Evolutionary conservation across 2,888 invertebrate species (phyloP).

Genomic region (Andrena marginata): DNA sequence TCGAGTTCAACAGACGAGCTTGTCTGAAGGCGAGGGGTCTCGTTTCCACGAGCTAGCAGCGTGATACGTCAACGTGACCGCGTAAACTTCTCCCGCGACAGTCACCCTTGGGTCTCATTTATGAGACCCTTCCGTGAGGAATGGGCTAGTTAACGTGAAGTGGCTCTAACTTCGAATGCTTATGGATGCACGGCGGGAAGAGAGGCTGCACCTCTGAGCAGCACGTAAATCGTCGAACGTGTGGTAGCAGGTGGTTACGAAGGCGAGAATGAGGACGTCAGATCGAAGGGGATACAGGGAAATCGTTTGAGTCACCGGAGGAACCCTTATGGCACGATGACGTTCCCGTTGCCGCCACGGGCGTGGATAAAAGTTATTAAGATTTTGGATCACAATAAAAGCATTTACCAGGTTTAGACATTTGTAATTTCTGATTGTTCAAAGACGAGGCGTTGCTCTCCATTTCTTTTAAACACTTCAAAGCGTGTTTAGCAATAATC

Average conservation of each 20-base stretch:
- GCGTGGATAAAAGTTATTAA: no score
- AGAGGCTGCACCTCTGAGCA: slow-evolving; percentile 6
- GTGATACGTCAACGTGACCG: slow-evolving; percentile 23
- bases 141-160: slow-evolving; percentile 65
- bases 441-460: no score
- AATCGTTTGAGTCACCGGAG: neutral
- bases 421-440: no score
- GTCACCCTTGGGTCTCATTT: slow-evolving; percentile 61
- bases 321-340: neutral
- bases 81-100: slow-evolving; percentile 33
- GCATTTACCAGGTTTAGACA: no score
- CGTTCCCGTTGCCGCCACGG: no score
- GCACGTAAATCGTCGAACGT: slow-evolving; percentile 38
- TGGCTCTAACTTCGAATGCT: slow-evolving; percentile 68
- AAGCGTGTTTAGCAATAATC: no score
- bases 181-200: slow-evolving; percentile 44
- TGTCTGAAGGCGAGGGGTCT: neutral
- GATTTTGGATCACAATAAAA: no score
- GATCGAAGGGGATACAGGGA: slow-evolving; percentile 15
- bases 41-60: slow-evolving; percentile 29
- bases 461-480: no score
- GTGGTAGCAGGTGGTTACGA: slow-evolving; percentile 44
- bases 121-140: slow-evolving; percentile 53
- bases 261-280: slow-evolving; percentile 17
- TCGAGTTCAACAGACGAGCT: neutral